Conservation (phyloP, 2,797 vertebrate genomes). For the Anas acuta region DNA sequence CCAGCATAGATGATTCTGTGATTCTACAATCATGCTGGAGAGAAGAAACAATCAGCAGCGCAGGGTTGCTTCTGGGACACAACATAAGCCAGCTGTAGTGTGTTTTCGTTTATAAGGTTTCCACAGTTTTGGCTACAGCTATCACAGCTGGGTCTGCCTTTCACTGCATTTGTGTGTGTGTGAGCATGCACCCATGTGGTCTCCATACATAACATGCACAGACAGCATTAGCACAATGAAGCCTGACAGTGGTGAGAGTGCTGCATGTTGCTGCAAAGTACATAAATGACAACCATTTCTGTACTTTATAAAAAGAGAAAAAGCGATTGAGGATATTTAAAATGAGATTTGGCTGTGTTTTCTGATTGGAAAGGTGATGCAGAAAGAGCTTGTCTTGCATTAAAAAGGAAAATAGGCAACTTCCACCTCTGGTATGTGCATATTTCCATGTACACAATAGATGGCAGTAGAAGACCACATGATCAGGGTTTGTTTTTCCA, state of each 20-base stretch:
- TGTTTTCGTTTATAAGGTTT: background rate
- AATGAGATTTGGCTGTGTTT: background rate
- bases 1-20: background rate
- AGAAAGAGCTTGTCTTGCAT: background rate
- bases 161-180: background rate
- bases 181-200: too few relatives aligned
- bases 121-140: background rate
- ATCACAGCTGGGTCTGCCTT: background rate
- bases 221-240: background rate
- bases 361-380: background rate
- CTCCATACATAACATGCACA: accelerated
- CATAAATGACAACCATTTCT: background rate
- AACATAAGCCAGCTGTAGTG: background rate
- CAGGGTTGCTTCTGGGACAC: background rate
- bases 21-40: background rate
- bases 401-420: background rate
- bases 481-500: background rate
- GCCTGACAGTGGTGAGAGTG: background rate
- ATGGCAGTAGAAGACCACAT: conserved; percentile 63
- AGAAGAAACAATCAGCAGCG: background rate
- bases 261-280: background rate
- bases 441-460: conserved; percentile 51
- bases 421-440: background rate
- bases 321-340: background rate
- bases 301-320: background rate